These are phyloP conservation scores for Belonocnema kinseyi DNA, from an alignment of 1,140 invertebrate species.

Conservation along the genomic window DNA sequence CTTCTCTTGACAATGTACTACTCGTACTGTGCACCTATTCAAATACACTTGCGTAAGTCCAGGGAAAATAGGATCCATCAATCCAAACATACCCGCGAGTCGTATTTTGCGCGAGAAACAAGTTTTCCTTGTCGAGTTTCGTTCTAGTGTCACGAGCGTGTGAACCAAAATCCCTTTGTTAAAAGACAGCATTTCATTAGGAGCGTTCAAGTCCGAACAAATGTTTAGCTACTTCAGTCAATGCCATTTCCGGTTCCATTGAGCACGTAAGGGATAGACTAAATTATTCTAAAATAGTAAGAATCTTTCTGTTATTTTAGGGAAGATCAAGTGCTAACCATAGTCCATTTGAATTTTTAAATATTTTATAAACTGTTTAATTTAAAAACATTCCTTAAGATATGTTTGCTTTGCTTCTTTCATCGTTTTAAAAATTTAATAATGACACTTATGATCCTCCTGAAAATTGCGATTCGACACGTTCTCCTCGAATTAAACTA, in stretches of 20 bases:
- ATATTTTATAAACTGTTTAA: no score
- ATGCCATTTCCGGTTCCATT: background rate
- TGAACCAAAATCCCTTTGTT: background rate
- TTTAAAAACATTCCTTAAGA: no score
- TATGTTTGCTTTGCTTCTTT: no score
- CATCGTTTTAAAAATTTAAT: no score
- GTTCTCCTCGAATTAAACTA: no score
- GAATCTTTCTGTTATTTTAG: background rate
- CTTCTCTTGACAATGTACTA: constrained; percentile 4
- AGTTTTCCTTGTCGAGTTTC: background rate
- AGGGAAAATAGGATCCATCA: background rate
- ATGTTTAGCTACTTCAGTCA: background rate
- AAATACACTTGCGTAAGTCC: constrained; percentile 1
- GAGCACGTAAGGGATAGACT: constrained; percentile 2
- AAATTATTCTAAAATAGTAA: background rate
- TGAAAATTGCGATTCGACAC: no score
- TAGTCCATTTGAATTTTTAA: no score
- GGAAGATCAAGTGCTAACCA: no score
- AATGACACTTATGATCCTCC: no score
- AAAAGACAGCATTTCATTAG: background rate
- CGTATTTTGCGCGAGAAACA: background rate
- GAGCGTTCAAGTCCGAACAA: background rate
- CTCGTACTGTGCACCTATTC: background rate
- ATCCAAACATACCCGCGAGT: constrained; percentile 12
- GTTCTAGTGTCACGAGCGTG: background rate